These are phyloP conservation scores for Odontesthes bonariensis DNA, from an alignment of 2,113 vertebrate genomes.

Conservation along the genomic window DNA sequence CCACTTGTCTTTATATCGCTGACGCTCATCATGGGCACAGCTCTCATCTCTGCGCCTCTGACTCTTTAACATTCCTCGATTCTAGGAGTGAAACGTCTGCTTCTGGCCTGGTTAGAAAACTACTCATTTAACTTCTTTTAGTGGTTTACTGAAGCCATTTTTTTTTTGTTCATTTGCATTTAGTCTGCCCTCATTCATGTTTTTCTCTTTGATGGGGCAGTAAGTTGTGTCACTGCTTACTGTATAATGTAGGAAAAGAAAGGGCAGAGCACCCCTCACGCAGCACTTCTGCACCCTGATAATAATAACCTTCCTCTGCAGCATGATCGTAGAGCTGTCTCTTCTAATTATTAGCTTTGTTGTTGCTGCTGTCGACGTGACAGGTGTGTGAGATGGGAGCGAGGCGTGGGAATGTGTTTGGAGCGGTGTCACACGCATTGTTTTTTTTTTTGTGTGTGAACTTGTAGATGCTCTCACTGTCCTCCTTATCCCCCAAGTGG, in stretches of 20 bases:
- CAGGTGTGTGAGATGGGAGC: conserved; percentile 11
- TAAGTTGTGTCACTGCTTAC: conserved; percentile 32
- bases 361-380: conserved; percentile 39
- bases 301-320: conserved; percentile 47
- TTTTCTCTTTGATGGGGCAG: conserved; percentile 60
- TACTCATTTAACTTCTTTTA: conserved; percentile 41
- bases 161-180: conserved; percentile 31
- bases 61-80: conserved; percentile 32
- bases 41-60: conserved; percentile 33
- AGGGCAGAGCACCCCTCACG: conserved; percentile 31
- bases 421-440: not conserved
- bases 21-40: conserved; percentile 18
- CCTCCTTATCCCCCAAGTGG: not conserved
- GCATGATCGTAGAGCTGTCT: not conserved
- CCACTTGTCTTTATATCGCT: not conserved
- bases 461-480: not conserved
- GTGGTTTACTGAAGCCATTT: conserved; percentile 34
- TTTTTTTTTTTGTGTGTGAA: not conserved
- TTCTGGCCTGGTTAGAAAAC: conserved; percentile 47
- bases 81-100: conserved; percentile 26
- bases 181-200: conserved; percentile 60
- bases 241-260: conserved; percentile 22
- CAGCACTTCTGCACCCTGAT: conserved; percentile 34
- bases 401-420: conserved; percentile 12
- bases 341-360: conserved; percentile 25